Evolutionary conservation across 2,888 invertebrate genomes (phyloP), one percentile per base, ranked within the genome.

Genomic region (Eupelmus urozonus): DNA sequence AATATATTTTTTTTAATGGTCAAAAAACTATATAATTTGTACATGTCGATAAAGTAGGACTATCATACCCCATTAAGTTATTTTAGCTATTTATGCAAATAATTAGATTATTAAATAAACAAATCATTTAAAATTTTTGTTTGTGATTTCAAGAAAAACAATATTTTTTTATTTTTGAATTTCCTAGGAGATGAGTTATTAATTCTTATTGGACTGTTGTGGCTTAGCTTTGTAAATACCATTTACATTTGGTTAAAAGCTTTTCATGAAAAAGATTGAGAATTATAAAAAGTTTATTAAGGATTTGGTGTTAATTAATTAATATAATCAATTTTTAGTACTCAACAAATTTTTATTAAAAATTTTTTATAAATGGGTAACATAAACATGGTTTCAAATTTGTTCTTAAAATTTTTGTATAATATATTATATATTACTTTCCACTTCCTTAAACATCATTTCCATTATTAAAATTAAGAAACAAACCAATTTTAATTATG

Each of bases 331-430:
- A 34, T 9, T 34, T 5, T 53, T 20, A 53, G n/a, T 62, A 42
- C 18, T 53, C 51, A 34, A 66, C 34, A 34, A 60, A 51, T 66
- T 29, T 53, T 66, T 66, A 53, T 66, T 66, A 27, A 16, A 65
- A 34, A 34, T 49, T 27, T 27, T 62, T 23, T 59, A 62, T 63
- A 45, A 25, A 25, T 63, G 42, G 60, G 40, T 60, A 60, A 60
- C 60, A 40, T 18, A 60, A 60, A 20, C 20, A 60, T 40, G 29
- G 16, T 7, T 55, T 5, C 16, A 23, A 11, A 59, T n/a, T 59
- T 59, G n/a, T 29, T 7, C n/a, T 34, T 29, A 53, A 55, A 59
- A 59, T 29, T 55, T 55, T 20, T 23, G 18, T 51, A 20, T 51
- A 51, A n/a, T 18, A 51, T 34, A 18, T 18, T 18, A 51, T 34